Conservation (phyloP, 2,797 vertebrate species). For the Enteromius treurensis region DNA sequence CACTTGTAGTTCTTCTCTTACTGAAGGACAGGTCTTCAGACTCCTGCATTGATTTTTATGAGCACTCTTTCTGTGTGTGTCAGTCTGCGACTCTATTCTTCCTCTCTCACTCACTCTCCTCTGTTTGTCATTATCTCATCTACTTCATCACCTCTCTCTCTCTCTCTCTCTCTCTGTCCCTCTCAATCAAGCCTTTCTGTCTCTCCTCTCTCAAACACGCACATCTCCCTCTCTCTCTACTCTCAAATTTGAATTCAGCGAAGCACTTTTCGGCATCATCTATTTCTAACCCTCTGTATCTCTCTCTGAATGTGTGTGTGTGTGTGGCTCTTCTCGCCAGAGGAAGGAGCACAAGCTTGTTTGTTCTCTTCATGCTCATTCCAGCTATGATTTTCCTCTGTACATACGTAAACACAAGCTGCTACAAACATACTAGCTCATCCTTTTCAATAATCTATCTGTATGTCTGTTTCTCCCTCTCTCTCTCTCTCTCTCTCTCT, state of each 20-base stretch:
- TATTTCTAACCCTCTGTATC: slow-evolving; percentile 47
- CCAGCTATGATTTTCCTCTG: slow-evolving; percentile 19
- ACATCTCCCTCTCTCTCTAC: slow-evolving; percentile 9
- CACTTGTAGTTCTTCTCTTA: slow-evolving; percentile 39
- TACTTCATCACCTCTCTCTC: slow-evolving; percentile 47
- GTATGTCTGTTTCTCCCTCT: slow-evolving; percentile 7
- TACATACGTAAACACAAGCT: slow-evolving; percentile 27
- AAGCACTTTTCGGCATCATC: slow-evolving; percentile 36
- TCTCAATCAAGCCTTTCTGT: slow-evolving; percentile 17
- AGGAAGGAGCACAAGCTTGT: slow-evolving; percentile 16
- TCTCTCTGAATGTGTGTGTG: not conserved
- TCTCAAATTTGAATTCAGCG: slow-evolving; percentile 48
- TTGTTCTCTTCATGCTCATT: slow-evolving; percentile 31
- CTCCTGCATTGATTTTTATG: slow-evolving; percentile 58
- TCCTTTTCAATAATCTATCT: slow-evolving; percentile 33
- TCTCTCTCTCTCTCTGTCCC: slow-evolving; percentile 9
- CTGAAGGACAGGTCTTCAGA: slow-evolving; percentile 58
- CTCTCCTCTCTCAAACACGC: not conserved
- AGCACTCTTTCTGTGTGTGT: slow-evolving; percentile 37
- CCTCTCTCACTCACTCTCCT: slow-evolving; percentile 22
- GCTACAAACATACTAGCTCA: slow-evolving; percentile 26
- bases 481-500: not conserved
- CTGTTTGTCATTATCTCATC: slow-evolving; percentile 48
- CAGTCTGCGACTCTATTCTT: slow-evolving; percentile 13
- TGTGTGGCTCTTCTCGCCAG: slow-evolving; percentile 12